Base-by-base conservation (phyloP, 1,140 invertebrate species). In the Trichonephila clavipes region DNA sequence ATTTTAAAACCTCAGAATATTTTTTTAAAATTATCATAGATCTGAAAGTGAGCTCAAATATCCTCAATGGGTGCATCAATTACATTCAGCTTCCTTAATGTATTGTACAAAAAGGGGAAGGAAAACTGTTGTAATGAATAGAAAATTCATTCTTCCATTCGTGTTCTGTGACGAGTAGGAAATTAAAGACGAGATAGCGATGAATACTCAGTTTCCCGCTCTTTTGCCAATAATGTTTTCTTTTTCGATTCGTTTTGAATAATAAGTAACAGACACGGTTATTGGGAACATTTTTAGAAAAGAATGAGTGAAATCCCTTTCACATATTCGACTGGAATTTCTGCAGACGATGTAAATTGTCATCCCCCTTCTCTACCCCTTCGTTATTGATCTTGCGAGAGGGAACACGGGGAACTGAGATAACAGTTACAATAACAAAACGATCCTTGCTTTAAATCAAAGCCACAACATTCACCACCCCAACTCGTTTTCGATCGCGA, bases 371-470 rank as follows among this genome's bases (percentile, higher is more conserved):
- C 5, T 2, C 10, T 64, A 16, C n/a, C 66, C 21, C 28, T 16
- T 18, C 18, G 21, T 2, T 3, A 85, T 85, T 44, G 82, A 85
- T 85, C 44, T 40, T 40, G 34, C 34, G 34, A 1, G 34, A 40
- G 51, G 6, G 51, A 24, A 10, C 16, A 18, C 3, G 21, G 28
- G 19, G 10, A 19, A 58, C 21, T 44, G 51, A 58, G 82, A 85
- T 85, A 85, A 59, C 44, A 58, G 44, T 1, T 19, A 59, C 19
- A 85, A 85, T 85, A 85, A 51, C 82, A n/a, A 24, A 85, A 59
- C 7, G 34, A 77, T 21, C n/a, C 51, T 7, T 51, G 51, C 51
- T 82, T 28, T n/a, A 58, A 85, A 85, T 85, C 82, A 85, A 51
- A 51, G 44, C 51, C 82, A 58, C 51, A 59, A 59, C 51, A 58